Evolutionary conservation across 2,113 vertebrate genomes (phyloP), one percentile per base, ranked within the genome.

Genomic region (Dendropsophus ebraccatus): DNA sequence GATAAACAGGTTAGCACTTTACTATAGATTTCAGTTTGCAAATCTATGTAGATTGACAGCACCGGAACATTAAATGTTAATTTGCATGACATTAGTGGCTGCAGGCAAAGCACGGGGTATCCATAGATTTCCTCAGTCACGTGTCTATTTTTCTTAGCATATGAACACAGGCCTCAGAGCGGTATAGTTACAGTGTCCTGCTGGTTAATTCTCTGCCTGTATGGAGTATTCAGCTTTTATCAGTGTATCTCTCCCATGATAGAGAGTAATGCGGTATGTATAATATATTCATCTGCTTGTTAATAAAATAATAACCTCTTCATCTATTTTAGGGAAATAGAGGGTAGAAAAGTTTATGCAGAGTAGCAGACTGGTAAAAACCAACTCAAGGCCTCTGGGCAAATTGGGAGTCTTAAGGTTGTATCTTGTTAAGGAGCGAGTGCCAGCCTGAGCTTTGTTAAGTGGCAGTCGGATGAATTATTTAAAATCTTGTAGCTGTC

Each of bases 381-480:
- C 89, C 93, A 93, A 93, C 90, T 91, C 88, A 89, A 89, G 92
- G 91, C 93, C 87, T 90, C 91, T 91, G 91, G 92, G 88, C 89
- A 91, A 90, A 90, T 88, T 83, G 90, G 86, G 86, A 89, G 89
- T 90, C 90, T 91, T 92, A 92, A 94, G 94, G 92, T 95, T 95
- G 93, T 91, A 93, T 93, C 93, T 94, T 94, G 93, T 95, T 95
- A 95, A 95, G 94, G 91, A 93, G 93, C 90, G 92, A 94, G 94
- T 93, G 94, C 94, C 93, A 94, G 93, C 90, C 67, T 91, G 92
- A 91, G 93, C 92, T 94, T 95, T 94, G 94, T 94, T 94, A 95
- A 95, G 94, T 94, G 94, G 94, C 94, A 94, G 92, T 88, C 91
- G 93, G 93, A 94, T 95, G 93, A 95, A 95, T 95, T 92, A 94